Conservation (phyloP, 2,797 vertebrate genomes). For the Knipowitschia caucasica region DNA sequence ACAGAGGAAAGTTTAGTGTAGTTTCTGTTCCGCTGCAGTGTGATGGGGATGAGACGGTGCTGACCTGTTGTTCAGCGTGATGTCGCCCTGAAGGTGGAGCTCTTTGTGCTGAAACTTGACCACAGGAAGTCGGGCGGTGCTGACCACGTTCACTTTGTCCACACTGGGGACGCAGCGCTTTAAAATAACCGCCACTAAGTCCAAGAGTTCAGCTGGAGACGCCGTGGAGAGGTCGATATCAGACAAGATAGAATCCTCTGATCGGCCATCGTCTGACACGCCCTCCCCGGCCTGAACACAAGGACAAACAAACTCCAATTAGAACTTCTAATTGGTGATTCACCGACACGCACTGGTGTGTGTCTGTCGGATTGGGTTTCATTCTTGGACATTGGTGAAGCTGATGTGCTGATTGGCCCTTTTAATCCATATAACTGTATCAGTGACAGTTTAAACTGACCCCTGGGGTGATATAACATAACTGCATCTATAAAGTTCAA, state of each 20-base stretch:
- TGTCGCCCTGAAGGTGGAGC: constrained; percentile 85
- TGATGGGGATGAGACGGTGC: not conserved
- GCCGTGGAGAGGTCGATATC: constrained; percentile 77
- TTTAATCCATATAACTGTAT: no score
- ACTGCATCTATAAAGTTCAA: not conserved
- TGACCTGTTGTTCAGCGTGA: constrained; percentile 90
- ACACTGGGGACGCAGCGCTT: constrained; percentile 88
- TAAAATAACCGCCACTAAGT: constrained; percentile 83
- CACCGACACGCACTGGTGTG: no score
- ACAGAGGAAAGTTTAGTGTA: constrained; percentile 1
- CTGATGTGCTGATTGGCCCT: no score
- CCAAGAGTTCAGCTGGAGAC: constrained; percentile 73
- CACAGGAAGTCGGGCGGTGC: constrained; percentile 84
- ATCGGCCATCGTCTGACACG: constrained; percentile 62
- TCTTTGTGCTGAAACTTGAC: constrained; percentile 88
- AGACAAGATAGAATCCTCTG: constrained; percentile 82
- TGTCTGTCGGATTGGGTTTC: no score
- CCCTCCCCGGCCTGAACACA: constrained; percentile 57
- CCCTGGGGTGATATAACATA: not conserved
- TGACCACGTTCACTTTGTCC: constrained; percentile 82
- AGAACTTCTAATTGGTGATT: not conserved
- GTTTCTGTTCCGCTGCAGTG: not conserved
- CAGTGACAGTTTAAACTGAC: no score
- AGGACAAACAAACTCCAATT: not conserved
- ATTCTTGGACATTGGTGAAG: no score